A percentile compares a stretch with the other conserved stretches of the same genome.
Evolutionary conservation across 2,113 vertebrate species (phyloP).

Genomic region (Eclectus roratus): DNA sequence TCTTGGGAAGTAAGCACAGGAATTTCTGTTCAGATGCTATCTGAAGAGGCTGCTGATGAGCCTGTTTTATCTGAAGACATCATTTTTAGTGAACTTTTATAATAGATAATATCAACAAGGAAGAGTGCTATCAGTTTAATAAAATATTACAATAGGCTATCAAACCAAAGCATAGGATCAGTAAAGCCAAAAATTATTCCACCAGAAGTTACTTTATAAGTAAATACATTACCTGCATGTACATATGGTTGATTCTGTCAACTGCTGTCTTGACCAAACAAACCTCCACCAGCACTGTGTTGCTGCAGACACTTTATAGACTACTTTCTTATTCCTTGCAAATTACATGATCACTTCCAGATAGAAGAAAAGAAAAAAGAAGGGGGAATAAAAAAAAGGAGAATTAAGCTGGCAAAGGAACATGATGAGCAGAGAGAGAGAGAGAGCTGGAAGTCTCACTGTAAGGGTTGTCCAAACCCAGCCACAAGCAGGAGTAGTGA

Average conservation of each 20-base stretch:
- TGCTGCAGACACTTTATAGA: not conserved
- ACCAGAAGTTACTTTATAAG: not conserved
- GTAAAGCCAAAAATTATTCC: not conserved
- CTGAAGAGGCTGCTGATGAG: not conserved
- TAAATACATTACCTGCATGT: fast-evolving
- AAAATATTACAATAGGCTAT: not conserved
- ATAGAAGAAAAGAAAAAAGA: not conserved
- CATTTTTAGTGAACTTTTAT: not conserved
- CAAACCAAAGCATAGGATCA: not conserved
- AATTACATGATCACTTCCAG: not conserved
- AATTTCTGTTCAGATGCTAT: not conserved
- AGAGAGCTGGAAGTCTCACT: not conserved
- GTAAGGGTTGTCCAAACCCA: not conserved
- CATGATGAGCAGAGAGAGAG: not conserved
- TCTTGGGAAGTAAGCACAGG: not conserved
- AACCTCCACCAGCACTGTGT: not conserved
- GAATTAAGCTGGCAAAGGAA: not conserved
- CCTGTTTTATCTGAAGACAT: not conserved
- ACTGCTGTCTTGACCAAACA: not conserved
- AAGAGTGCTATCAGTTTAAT: not conserved
- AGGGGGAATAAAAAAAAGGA: too few species aligned
- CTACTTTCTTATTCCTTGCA: not conserved
- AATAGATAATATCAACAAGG: not conserved
- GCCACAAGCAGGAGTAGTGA: not conserved
- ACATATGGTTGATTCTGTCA: not conserved